Conservation (phyloP, 2,888 invertebrate genomes). For the Escarpia spicata region DNA sequence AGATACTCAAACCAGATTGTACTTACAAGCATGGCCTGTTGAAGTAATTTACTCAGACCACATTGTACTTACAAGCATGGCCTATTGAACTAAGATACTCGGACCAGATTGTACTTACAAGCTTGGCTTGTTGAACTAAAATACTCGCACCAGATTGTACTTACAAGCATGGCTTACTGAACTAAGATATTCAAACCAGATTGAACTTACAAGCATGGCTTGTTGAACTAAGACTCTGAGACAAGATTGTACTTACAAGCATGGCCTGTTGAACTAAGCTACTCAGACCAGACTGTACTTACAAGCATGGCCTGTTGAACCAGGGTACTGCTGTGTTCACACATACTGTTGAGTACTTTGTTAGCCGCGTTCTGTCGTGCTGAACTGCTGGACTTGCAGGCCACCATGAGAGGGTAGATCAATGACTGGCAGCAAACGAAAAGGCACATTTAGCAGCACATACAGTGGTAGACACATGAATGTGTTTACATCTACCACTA, state of each 20-base stretch:
- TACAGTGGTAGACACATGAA: neutral
- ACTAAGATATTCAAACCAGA: no score
- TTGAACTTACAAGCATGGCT: no score
- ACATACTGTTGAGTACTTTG: conserved; percentile 93
- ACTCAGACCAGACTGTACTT: neutral
- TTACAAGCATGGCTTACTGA: no score
- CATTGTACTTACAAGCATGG: no score
- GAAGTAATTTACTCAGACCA: no score
- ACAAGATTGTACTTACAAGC: no score
- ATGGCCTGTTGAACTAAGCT: neutral
- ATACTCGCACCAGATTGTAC: conserved; percentile 67
- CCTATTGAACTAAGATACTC: neutral
- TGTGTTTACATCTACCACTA: neutral
- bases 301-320: conserved; percentile 97
- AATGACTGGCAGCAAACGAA: conserved; percentile 73
- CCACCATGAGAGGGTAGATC: conserved; percentile 96
- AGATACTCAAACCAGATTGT: no score
- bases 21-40: no score
- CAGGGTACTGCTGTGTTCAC: conserved; percentile 89
- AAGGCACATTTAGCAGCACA: neutral
- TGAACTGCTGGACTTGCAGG: conserved; percentile 76
- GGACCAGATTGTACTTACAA: conserved; percentile 71
- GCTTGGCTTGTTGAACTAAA: conserved; percentile 93
- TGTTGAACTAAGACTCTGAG: no score
- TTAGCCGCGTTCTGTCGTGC: conserved; percentile 83